Evolutionary conservation across 2,888 invertebrate genomes (phyloP).

Genomic region (Drosophila neutralis): DNA sequence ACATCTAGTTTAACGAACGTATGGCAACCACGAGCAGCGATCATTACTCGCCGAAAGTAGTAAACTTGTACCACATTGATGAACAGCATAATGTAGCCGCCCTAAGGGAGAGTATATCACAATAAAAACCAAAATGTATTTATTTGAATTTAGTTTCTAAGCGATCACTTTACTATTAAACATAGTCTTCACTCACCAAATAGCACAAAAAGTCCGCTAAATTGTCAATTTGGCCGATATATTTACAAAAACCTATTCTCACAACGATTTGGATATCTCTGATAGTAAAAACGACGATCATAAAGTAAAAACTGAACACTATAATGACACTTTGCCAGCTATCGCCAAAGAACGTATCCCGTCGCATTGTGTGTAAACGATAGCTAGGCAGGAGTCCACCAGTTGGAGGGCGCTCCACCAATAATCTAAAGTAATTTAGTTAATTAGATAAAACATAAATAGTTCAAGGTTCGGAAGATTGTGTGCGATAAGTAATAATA

Average conservation of each 20-base stretch:
- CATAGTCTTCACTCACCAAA: conserved; percentile 13
- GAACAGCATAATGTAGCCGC: conserved; percentile 8
- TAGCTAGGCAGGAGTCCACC: conserved; percentile 24
- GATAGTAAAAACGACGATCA: neutral
- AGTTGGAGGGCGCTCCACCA: conserved; percentile 19
- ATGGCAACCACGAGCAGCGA: neutral
- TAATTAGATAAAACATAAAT: neutral
- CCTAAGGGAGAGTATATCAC: conserved; percentile 6
- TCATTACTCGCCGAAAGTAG: neutral
- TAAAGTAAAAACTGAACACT: neutral
- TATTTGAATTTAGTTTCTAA: neutral
- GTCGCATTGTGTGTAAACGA: neutral
- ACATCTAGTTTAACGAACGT: conserved; percentile 42
- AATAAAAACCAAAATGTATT: neutral
- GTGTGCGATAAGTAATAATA: neutral
- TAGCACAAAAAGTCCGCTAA: conserved; percentile 14
- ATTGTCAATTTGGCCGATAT: conserved; percentile 14
- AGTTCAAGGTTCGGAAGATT: neutral
- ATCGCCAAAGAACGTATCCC: conserved; percentile 21
- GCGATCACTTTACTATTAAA: neutral
- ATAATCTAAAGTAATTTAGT: neutral
- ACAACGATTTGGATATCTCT: neutral
- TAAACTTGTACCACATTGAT: conserved; percentile 20
- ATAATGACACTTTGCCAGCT: fast-evolving
- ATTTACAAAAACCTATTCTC: conserved; percentile 2